Base-by-base conservation (phyloP, 1,140 invertebrate species). In the Ceratina japonica region DNA sequence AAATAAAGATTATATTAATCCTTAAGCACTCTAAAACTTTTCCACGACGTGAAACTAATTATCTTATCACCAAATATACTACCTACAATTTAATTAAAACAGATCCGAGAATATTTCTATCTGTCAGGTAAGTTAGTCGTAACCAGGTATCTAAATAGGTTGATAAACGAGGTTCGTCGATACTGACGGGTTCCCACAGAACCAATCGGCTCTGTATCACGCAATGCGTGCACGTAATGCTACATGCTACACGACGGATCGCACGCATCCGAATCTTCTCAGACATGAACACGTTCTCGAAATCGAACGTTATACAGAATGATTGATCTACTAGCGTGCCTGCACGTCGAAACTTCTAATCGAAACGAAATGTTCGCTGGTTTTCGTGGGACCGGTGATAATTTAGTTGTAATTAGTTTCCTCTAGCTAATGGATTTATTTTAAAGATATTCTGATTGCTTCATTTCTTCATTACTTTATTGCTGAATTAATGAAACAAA, bases 101-200 rank as follows among this genome's bases (percentile, higher is more conserved):
- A 31, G 1, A 31, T 63, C 52, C 37, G 68, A 77, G 80, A 86
- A 88, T 81, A 88, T 86, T 81, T 87, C 81, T 83, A 87, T 88
- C 81, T 85, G 82, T 54, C 71, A 70, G 85, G 74, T 18, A 64
- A 20, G 65, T 68, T 31, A 51, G 66, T 52, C 56, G 75, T 70
- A 86, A 87, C 86, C 75, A 69, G 80, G 61, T 87, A 85, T 81
- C 83, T 88, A 88, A 87, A 77, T 89, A 86, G 85, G 80, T 87
- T 89, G 89, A 90, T 90, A 87, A 90, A 90, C 84, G 80, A 83
- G 72, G 69, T 75, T 85, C 81, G 82, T 89, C 88, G 75, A 90
- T 90, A 85, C 82, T 83, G 79, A 37, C 65, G 86, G 73, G 87
- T 88, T 89, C 87, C 86, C 87, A 85, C 81, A 89, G 82, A 87